Evolutionary conservation across 2,888 invertebrate genomes (phyloP), one percentile per base, ranked within the genome.

Genomic region (Drosophila nr. perissopoda): DNA sequence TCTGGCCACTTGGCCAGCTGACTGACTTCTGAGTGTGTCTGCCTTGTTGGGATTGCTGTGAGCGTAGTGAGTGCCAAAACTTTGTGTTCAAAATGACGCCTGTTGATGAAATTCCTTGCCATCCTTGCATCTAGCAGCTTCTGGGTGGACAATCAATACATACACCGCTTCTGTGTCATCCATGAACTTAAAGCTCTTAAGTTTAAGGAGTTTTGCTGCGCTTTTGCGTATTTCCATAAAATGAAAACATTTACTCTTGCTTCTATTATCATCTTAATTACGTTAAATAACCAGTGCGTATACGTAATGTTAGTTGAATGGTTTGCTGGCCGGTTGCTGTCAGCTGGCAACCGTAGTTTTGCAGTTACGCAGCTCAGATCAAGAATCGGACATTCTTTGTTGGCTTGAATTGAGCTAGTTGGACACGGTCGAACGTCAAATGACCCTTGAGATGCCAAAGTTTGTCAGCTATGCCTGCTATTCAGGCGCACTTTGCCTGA

Each of bases 401-500:
- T 49, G 27, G 49, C 18, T 33, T 58, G 38, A 40, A 33, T 59
- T 42, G 10, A 31, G 63, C 60, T 21, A 63, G 63, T 38, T 70
- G 53, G 70, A 60, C 60, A 70, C 53, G 25, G 51, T 7, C 21
- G 51, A 51, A 40, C 27, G 40, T 27, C 53, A 48, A 46, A 51
- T 34, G 61, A 27, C 53, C 49, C 67, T 73, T 59, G 38, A 79
- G 68, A 74, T 78, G 67, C 56, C 70, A 51, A 38, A 59, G 57
- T 36, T 42, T 54, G 65, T 58, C 58, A 58, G 54, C 62, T 51
- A 74, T 74, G 70, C 42, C 61, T 48, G 64, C 51, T 58, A 78
- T 76, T 73, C 65, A 59, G 42, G 61, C 36, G 60, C 61, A 33
- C 58, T 54, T 59, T 10, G 54, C 60, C 74, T 73, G 74, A 82